phyloP scores from a whole-genome alignment of 2,797 vertebrate genomes.

The Macroramphosus scolopax region DNA sequence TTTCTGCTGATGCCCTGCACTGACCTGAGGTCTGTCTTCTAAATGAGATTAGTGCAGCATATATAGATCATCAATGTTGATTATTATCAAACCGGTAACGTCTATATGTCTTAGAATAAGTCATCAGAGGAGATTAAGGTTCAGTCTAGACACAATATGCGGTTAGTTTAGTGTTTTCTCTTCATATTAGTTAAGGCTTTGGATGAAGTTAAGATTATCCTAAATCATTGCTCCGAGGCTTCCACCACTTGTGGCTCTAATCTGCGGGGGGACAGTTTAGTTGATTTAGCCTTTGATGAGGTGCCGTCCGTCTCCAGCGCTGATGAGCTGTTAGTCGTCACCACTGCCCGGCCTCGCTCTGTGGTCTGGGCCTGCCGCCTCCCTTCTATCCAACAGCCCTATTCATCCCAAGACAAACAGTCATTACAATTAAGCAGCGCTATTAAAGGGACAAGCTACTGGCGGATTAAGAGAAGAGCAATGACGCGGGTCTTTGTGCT shows the following conservation, averaged over 20 bases:
- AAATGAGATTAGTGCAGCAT: no score
- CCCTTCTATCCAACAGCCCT: conserved; percentile 60
- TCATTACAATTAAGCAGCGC: conserved; percentile 72
- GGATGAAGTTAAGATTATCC: conserved; percentile 69
- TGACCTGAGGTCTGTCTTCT: no score
- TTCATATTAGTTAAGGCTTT: conserved; percentile 66
- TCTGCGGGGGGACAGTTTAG: conserved; percentile 67
- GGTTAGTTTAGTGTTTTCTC: conserved; percentile 70
- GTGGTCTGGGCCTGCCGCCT: conserved; percentile 66
- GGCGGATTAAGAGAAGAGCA: conserved; percentile 66
- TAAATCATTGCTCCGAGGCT: conserved; percentile 50
- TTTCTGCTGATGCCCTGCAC: no score
- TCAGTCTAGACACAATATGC: conserved; percentile 70
- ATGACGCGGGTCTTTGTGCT: conserved; percentile 60
- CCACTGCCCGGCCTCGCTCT: conserved; percentile 60
- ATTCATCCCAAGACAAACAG: conserved; percentile 75
- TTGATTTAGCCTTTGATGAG: conserved; percentile 72
- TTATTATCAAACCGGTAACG: conserved; percentile 41
- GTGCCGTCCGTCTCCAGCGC: conserved; percentile 61
- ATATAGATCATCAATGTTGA: no score
- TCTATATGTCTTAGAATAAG: conserved; percentile 60
- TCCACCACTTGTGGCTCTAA: conserved; percentile 63
- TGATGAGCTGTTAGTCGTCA: conserved; percentile 72
- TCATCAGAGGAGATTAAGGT: conserved; percentile 64
- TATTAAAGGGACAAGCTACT: conserved; percentile 71